Percentiles rank a stretch among this genome's conserved stretches.
These are phyloP conservation scores for Centropus bengalensis DNA, from an alignment of 2,113 vertebrate genomes.

Conservation along the genomic window DNA sequence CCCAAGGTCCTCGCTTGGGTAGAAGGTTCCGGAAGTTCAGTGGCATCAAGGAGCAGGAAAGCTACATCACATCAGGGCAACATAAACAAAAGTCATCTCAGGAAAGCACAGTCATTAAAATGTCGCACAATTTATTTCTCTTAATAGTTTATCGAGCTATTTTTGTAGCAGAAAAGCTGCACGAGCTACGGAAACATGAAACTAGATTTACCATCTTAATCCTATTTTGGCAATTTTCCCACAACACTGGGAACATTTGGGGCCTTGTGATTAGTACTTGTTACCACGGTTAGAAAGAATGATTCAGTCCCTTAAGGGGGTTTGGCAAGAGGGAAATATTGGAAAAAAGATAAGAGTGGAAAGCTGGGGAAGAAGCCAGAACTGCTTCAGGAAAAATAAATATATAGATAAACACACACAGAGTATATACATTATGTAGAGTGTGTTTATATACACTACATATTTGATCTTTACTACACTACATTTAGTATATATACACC, in stretches of 20 bases:
- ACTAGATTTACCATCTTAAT: conserved; percentile 11
- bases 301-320: background rate
- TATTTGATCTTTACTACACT: background rate
- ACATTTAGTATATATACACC: background rate
- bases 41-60: background rate
- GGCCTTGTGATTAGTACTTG: background rate
- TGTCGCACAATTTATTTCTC: background rate
- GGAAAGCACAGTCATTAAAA: background rate
- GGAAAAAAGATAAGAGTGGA: background rate
- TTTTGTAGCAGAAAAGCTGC: conserved; percentile 20
- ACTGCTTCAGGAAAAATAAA: background rate
- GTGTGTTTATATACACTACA: background rate
- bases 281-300: background rate
- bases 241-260: background rate
- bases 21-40: conserved; percentile 63
- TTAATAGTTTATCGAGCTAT: conserved; percentile 6
- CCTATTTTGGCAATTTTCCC: conserved; percentile 32
- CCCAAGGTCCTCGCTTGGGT: background rate
- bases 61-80: background rate
- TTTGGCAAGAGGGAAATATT: background rate
- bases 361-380: conserved; percentile 2
- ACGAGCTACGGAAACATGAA: background rate
- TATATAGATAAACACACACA: background rate
- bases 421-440: background rate
- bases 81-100: background rate